Evolutionary conservation across 2,113 vertebrate genomes (phyloP).

Genomic region (Thalassoma bifasciatum): DNA sequence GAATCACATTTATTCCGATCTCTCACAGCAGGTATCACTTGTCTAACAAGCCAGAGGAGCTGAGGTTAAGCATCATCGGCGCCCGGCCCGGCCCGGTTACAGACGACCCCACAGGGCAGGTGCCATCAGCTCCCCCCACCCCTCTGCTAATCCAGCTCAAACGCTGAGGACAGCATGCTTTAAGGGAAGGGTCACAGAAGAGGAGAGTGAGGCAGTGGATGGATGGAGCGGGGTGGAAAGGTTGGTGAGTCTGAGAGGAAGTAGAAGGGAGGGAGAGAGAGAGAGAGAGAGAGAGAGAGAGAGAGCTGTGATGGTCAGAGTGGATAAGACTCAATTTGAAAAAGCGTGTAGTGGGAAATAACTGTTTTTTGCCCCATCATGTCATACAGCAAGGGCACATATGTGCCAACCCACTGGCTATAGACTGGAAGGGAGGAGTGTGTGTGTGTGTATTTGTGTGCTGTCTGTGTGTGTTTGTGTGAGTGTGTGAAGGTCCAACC

Average conservation of each 20-base stretch:
- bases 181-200: conserved; percentile 60
- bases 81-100: conserved; percentile 20
- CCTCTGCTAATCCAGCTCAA: conserved; percentile 65
- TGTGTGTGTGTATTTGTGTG: conserved; percentile 29
- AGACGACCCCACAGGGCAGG: conserved; percentile 56
- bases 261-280: conserved; percentile 25
- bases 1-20: conserved; percentile 20
- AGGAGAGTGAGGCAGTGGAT: conserved; percentile 19
- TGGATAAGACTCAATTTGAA: conserved; percentile 83
- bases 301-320: conserved; percentile 39
- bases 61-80: conserved; percentile 64
- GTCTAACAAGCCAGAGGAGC: conserved; percentile 21
- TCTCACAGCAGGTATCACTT: background rate
- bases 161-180: conserved; percentile 77
- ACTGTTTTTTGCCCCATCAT: conserved; percentile 81
- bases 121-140: conserved; percentile 55
- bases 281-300: conserved; percentile 20
- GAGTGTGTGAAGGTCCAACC: conserved; percentile 24
- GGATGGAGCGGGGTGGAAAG: conserved; percentile 35
- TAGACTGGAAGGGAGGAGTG: conserved; percentile 58
- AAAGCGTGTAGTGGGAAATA: conserved; percentile 81
- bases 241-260: conserved; percentile 21
- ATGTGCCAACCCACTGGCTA: conserved; percentile 64
- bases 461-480: conserved; percentile 14
- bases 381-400: conserved; percentile 80